Evolutionary conservation across 2,113 vertebrate species (phyloP).

Genomic region (Anhinga rufa): DNA sequence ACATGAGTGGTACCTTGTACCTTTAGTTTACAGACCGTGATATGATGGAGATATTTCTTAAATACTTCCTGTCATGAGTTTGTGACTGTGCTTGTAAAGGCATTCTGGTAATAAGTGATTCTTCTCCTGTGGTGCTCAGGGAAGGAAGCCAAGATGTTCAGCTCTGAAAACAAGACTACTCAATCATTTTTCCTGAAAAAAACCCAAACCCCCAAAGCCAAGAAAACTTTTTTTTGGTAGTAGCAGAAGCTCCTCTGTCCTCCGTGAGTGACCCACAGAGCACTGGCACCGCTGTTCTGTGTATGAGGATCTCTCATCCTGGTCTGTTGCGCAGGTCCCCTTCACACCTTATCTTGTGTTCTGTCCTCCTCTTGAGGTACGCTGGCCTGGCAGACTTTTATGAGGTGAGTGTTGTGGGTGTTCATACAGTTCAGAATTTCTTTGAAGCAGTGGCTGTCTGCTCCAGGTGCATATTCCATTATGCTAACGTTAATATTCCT

Average conservation of each 20-base stretch:
- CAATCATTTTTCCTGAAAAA: not conserved
- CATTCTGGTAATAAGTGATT: not conserved
- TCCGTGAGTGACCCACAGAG: not conserved
- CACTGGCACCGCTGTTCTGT: fast-evolving
- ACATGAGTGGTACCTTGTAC: not conserved
- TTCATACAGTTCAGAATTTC: not conserved
- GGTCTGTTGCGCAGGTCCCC: not conserved
- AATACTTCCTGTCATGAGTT: not conserved
- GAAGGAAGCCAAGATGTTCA: not conserved
- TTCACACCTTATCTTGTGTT: not conserved
- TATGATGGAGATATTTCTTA: not conserved
- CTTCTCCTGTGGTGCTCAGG: not conserved
- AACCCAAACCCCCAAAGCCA: not conserved
- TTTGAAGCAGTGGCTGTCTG: not conserved
- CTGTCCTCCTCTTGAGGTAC: not conserved
- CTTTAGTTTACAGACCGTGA: not conserved
- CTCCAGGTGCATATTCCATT: not conserved
- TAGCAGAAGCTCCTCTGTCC: not conserved
- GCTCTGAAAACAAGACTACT: not conserved
- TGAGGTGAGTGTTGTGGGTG: not conserved
- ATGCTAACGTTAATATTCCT: not conserved
- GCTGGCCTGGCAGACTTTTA: not conserved
- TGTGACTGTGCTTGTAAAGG: not conserved
- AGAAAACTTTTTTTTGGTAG: not conserved
- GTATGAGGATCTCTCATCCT: not conserved